These are phyloP conservation scores for Arge pagana DNA, from an alignment of 2,888 invertebrate genomes.

Conservation along the genomic window DNA sequence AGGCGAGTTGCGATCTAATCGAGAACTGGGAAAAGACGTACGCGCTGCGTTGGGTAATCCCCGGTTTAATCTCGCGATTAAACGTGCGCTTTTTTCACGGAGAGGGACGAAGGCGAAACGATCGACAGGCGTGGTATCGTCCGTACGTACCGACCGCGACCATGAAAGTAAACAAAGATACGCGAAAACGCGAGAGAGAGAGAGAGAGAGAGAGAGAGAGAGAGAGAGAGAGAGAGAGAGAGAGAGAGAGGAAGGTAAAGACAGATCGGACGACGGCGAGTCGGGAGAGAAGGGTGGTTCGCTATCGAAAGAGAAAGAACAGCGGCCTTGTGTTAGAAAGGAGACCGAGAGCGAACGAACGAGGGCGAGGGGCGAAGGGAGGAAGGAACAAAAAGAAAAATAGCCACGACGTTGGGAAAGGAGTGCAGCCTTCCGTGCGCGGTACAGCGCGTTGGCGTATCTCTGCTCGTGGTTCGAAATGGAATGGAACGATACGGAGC, in stretches of 20 bases:
- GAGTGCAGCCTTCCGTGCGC: background rate
- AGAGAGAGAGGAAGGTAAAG: conserved; percentile 14
- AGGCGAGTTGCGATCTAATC: too few species aligned
- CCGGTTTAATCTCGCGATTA: too few species aligned
- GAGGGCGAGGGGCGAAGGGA: conserved; percentile 13
- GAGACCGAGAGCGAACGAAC: background rate
- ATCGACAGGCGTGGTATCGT: background rate
- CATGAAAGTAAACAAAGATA: too few species aligned
- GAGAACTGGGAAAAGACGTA: too few species aligned
- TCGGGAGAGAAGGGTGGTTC: too few species aligned
- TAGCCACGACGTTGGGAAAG: conserved; percentile 1
- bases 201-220: conserved; percentile 9
- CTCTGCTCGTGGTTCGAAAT: conserved; percentile 13
- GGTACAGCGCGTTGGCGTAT: too few species aligned
- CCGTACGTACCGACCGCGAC: too few species aligned
- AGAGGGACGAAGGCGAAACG: conserved; percentile 9
- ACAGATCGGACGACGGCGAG: conserved; percentile 31
- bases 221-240: conserved; percentile 18
- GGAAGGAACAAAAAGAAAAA: background rate
- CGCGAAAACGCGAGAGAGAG: conserved; percentile 4
- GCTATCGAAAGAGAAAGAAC: too few species aligned
- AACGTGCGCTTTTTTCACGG: too few species aligned
- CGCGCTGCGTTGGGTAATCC: too few species aligned
- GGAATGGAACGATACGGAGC: conserved; percentile 5
- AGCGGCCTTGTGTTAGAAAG: background rate